A percentile compares a stretch with the other conserved stretches of the same genome.
phyloP scores from a whole-genome alignment of 2,888 invertebrate species.

The Caenorhabditis plicata region DNA sequence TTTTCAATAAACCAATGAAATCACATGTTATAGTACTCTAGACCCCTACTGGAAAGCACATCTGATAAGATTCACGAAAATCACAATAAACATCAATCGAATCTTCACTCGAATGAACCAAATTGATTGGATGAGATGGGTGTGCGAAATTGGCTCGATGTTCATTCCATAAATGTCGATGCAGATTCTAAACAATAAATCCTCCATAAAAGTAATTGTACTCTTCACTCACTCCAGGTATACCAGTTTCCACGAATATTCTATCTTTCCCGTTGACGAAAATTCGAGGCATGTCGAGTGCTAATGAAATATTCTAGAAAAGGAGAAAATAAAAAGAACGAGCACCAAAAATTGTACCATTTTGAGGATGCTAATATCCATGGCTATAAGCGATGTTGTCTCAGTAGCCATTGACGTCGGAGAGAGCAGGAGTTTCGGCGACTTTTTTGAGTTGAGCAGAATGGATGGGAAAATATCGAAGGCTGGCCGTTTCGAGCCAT shows the following conservation, averaged over 20 bases:
- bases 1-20: too few species aligned
- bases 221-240: too few species aligned
- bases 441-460: conserved; percentile 4
- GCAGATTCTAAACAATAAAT: too few species aligned
- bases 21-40: too few species aligned
- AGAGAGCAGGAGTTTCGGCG: conserved; percentile 9
- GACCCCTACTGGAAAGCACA: conserved; percentile 14
- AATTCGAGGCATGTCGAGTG: conserved; percentile 22
- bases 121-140: conserved; percentile 18
- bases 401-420: conserved; percentile 11
- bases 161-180: conserved; percentile 18
- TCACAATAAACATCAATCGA: conserved; percentile 14
- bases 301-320: conserved; percentile 3
- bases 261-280: conserved; percentile 9
- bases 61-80: conserved; percentile 9
- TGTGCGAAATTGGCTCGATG: conserved; percentile 27
- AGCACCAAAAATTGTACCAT: conserved; percentile 9
- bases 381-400: conserved; percentile 10
- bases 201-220: too few species aligned
- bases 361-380: conserved; percentile 14
- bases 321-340: background rate
- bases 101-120: conserved; percentile 2
- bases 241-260: conserved; percentile 16
- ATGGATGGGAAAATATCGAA: conserved; percentile 20
- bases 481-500: conserved; percentile 21